These are phyloP conservation scores for Ptychobarbus kaznakovi DNA, from an alignment of 2,797 vertebrate species.

Conservation along the genomic window DNA sequence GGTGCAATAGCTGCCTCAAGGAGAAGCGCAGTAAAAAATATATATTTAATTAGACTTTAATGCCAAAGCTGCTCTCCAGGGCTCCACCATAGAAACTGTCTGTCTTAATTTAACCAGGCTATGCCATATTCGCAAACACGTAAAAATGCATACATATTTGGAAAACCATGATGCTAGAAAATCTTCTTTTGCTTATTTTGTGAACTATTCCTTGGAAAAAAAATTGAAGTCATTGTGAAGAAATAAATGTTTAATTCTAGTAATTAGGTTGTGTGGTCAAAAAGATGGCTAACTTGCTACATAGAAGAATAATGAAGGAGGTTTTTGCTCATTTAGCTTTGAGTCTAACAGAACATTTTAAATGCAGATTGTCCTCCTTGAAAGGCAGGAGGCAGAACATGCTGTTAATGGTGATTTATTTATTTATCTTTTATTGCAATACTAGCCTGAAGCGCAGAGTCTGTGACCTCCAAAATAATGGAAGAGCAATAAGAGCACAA, in stretches of 20 bases:
- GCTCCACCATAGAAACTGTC: slow-evolving; percentile 13
- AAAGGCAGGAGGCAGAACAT: slow-evolving; percentile 61
- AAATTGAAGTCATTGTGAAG: background rate
- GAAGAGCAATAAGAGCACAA: slow-evolving; percentile 67
- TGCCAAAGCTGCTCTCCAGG: slow-evolving; percentile 62
- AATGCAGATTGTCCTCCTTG: slow-evolving; percentile 66
- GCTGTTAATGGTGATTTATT: slow-evolving; percentile 49
- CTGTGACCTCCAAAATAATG: slow-evolving; percentile 76
- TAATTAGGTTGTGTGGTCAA: slow-evolving; percentile 68
- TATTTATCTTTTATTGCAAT: slow-evolving; percentile 63
- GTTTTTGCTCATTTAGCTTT: slow-evolving; percentile 61
- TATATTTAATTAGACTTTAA: slow-evolving; percentile 69
- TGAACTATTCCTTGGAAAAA: too few relatives aligned
- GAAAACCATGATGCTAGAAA: too few relatives aligned
- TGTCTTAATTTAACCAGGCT: slow-evolving; percentile 57
- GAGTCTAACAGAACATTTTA: slow-evolving; percentile 48
- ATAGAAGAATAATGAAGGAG: slow-evolving; percentile 51
- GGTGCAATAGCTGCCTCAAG: slow-evolving; percentile 57
- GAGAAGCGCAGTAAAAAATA: slow-evolving; percentile 51
- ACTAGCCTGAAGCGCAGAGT: slow-evolving; percentile 65
- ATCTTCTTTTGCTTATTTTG: background rate
- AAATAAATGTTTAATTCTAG: slow-evolving; percentile 71
- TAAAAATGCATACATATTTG: background rate
- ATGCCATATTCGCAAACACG: slow-evolving; percentile 25
- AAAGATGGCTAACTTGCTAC: slow-evolving; percentile 53